Base-by-base conservation (phyloP, 2,113 vertebrate genomes). In the Uropsilus gracilis region DNA sequence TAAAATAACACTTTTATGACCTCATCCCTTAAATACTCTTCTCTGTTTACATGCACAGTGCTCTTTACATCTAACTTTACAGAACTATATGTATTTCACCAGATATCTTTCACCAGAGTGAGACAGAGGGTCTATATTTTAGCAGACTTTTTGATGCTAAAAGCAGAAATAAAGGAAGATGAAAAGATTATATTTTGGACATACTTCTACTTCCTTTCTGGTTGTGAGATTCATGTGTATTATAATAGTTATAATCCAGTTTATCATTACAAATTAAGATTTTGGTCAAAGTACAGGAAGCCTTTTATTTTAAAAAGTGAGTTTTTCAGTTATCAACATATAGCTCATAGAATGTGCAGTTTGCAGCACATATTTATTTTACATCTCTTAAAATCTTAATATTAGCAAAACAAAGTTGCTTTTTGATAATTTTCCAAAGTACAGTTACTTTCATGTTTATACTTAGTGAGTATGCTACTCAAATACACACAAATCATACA, bases 271-370 rank as follows among this genome's bases (percentile, higher is more conserved):
- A 68, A 46, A 86, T 77, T 22, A 75, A n/a, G 18, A 12, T 89
- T 82, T 28, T 48, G n/a, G 7, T 80, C 10, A 83, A 83, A 69
- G 24, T 44, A 57, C 10, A 81, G 6, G 34, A 71, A 80, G 2
- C 2, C 55, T 82, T 66, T 71, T 66, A 20, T 20, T 76, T 91
- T 28, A 61, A 55, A 53, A 93, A 34, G 22, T 5, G 0, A 1
- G 66, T 32, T 83, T 88, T 78, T 87, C 28, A 89, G 34, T 48
- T 68, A 71, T 86, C 94, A 73, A 96, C 53, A 44, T 48, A 59
- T 63, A 9, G 84, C 1, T 77, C 14, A 32, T 37, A 17, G 17
- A 44, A 11, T 64, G 7, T 71, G 3, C 3, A 55, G 3, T 44
- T 2, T 16, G 73, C 55, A 42, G 48, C 0, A 59, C 24, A 90